phyloP scores from a whole-genome alignment of 2,888 invertebrate species.

The Trachelus tabidus region DNA sequence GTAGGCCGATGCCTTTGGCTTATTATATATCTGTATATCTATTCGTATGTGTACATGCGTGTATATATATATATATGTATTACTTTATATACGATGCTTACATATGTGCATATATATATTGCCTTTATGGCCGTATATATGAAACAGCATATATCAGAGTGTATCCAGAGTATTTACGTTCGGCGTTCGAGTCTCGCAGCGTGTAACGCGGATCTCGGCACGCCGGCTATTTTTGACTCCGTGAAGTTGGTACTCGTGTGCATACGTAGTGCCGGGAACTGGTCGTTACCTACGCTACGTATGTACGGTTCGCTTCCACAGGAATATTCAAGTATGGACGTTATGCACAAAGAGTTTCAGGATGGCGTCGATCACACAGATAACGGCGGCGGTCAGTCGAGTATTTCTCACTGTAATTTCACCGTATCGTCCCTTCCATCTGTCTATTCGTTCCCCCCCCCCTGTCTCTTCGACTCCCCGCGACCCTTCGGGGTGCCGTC shows the following conservation, averaged over 20 bases:
- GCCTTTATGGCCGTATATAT: neutral
- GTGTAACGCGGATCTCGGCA: neutral
- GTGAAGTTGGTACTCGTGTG: neutral
- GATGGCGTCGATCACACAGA: neutral
- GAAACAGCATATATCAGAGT: neutral
- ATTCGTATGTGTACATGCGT: neutral
- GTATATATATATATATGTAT: too few species aligned
- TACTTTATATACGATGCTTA: too few species aligned
- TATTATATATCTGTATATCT: neutral
- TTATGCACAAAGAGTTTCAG: neutral
- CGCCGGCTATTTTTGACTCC: neutral
- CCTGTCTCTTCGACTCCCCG: too few species aligned
- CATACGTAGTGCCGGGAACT: neutral
- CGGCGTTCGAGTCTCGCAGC: neutral
- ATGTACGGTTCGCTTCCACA: neutral
- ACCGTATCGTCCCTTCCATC: neutral
- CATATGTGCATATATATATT: too few species aligned
- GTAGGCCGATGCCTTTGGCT: neutral
- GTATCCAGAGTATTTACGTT: neutral
- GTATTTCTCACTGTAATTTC: neutral
- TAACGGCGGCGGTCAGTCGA: neutral
- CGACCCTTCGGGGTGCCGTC: neutral
- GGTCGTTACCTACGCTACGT: neutral
- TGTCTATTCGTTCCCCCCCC: neutral
- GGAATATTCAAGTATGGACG: neutral